Conservation (phyloP, 2,113 vertebrate genomes). For the Thomomys bottae region DNA sequence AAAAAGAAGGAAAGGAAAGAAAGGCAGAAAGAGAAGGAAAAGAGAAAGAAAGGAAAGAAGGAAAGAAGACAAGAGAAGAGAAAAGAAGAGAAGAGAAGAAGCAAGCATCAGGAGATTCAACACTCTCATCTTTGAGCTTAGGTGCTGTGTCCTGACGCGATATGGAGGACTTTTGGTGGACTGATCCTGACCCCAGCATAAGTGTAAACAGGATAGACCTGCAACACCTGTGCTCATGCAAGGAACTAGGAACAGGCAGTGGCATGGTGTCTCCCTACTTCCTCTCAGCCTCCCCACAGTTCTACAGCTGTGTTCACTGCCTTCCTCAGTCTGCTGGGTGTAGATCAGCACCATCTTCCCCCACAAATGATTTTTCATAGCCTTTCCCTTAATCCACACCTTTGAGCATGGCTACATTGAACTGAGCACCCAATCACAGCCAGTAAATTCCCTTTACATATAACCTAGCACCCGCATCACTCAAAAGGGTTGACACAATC, state of each 20-base stretch:
- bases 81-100: too few relatives aligned
- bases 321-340: neutral
- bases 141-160: too few relatives aligned
- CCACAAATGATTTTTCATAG: neutral
- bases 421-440: neutral
- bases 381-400: neutral
- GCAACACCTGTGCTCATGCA: too few relatives aligned
- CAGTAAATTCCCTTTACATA: neutral
- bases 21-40: too few relatives aligned
- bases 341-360: neutral
- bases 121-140: too few relatives aligned
- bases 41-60: too few relatives aligned
- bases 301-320: neutral
- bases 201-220: neutral
- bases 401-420: neutral
- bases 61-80: too few relatives aligned
- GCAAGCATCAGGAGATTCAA: too few relatives aligned
- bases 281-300: neutral
- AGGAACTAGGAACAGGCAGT: neutral
- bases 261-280: neutral
- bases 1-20: too few relatives aligned
- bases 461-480: neutral
- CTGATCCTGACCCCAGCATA: neutral
- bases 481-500: neutral
- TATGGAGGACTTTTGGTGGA: too few relatives aligned